Conservation (phyloP, 2,113 vertebrate species). For the Cavia aperea region DNA sequence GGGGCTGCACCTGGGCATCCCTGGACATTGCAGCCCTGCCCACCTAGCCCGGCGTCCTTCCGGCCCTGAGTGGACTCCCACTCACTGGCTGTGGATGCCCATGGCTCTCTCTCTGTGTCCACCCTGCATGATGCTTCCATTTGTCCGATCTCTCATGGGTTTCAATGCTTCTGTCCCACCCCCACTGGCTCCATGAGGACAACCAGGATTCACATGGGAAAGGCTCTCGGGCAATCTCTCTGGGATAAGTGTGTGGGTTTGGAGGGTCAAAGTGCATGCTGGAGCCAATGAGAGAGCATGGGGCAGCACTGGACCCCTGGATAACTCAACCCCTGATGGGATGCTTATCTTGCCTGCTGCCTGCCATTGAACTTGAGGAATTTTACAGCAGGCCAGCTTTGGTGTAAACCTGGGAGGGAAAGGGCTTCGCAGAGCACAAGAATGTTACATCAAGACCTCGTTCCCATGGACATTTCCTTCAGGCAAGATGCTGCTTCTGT, state of each 20-base stretch:
- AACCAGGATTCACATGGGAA: background rate
- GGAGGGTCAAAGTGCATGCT: background rate
- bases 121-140: background rate
- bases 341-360: background rate
- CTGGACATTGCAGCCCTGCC: no score
- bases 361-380: background rate
- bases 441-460: background rate
- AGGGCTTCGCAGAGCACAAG: background rate
- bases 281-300: background rate
- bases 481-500: background rate
- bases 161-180: background rate
- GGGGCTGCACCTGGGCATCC: no score
- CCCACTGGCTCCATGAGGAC: background rate
- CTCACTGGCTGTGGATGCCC: background rate
- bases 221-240: background rate
- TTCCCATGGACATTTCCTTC: background rate
- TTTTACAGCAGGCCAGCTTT: background rate
- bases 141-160: background rate
- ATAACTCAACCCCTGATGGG: background rate
- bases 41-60: background rate
- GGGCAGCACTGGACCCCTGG: background rate
- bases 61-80: background rate
- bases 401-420: background rate
- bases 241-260: background rate
- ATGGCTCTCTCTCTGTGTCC: background rate